These are phyloP conservation scores for Lutraria lutraria DNA, from an alignment of 2,888 invertebrate genomes.

Conservation along the genomic window DNA sequence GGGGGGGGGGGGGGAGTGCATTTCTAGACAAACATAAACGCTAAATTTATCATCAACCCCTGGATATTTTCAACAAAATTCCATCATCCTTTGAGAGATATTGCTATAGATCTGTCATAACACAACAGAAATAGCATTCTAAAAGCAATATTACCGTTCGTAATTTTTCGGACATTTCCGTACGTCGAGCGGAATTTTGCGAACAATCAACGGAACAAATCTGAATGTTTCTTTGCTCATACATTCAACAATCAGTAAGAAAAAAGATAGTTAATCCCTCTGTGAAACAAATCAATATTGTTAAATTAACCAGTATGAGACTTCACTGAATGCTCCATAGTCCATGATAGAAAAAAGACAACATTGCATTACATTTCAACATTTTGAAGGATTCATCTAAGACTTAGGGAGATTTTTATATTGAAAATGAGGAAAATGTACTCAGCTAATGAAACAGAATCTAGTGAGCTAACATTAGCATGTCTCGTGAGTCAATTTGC, in stretches of 20 bases:
- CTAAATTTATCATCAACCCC: slow-evolving; percentile 22
- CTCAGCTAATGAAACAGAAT: not conserved
- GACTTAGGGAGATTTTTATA: slow-evolving; percentile 4
- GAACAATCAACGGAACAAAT: not conserved
- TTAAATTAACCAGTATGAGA: slow-evolving; percentile 35
- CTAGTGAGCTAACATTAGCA: not conserved
- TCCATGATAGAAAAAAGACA: slow-evolving; percentile 17
- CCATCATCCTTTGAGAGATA: slow-evolving; percentile 26
- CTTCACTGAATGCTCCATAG: not conserved
- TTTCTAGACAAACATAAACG: slow-evolving; percentile 25
- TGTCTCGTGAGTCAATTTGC: not conserved
- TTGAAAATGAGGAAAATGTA: not conserved
- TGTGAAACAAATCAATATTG: slow-evolving; percentile 28
- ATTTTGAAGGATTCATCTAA: slow-evolving; percentile 6
- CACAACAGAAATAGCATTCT: slow-evolving; percentile 16
- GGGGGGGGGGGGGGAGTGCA: slow-evolving; percentile 13
- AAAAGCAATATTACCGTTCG: slow-evolving; percentile 4
- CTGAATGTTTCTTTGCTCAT: not conserved
- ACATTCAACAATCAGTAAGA: slow-evolving; percentile 22
- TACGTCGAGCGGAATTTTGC: not conserved
- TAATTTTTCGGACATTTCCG: slow-evolving; percentile 3
- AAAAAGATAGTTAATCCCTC: not conserved
- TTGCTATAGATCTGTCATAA: slow-evolving; percentile 38
- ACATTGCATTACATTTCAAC: slow-evolving; percentile 16
- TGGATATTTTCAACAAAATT: slow-evolving; percentile 41